phyloP scores from a whole-genome alignment of 2,888 invertebrate species.

The Euzetes globulus region DNA sequence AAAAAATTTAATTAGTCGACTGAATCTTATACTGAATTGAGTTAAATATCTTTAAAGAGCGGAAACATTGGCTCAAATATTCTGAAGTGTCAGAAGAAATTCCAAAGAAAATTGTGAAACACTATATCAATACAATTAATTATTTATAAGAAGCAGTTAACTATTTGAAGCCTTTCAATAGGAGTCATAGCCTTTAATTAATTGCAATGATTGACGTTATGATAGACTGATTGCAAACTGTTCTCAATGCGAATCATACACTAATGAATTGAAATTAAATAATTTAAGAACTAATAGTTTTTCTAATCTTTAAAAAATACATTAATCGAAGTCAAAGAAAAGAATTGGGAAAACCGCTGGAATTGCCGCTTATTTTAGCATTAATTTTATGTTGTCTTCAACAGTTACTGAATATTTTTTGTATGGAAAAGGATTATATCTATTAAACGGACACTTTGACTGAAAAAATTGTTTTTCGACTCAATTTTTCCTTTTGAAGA shows the following conservation, averaged over 20 bases:
- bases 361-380: no score
- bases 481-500: no score
- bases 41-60: background rate
- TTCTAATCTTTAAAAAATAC: background rate
- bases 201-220: constrained; percentile 7
- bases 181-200: constrained; percentile 7
- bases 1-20: background rate
- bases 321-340: background rate
- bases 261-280: background rate
- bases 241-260: background rate
- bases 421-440: no score
- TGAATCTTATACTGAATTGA: background rate
- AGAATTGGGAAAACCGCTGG: no score
- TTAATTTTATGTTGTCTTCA: no score
- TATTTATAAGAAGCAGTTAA: background rate
- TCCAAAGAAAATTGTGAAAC: background rate
- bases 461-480: no score
- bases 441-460: no score
- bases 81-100: background rate
- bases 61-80: constrained; percentile 11
- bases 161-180: background rate
- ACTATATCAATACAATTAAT: background rate
- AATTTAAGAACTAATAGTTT: background rate
- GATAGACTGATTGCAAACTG: background rate
- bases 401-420: no score